Base-by-base conservation (phyloP, 2,888 invertebrate genomes). In the Synergus gifuensis region DNA sequence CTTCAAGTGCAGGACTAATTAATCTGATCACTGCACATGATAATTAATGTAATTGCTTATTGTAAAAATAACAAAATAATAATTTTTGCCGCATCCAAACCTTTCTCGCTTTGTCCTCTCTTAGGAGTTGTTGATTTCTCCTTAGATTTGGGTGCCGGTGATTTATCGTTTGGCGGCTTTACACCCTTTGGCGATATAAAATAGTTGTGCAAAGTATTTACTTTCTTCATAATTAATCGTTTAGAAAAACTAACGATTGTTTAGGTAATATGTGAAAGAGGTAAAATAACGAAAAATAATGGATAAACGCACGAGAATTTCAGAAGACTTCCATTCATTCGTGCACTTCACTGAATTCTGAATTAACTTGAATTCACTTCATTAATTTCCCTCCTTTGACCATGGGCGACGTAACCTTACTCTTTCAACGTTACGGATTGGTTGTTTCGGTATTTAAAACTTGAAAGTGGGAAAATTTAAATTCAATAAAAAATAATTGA, bases 141-240 rank as follows among this genome's bases (percentile, higher is more conserved):
- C 49, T 81, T 78, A 5, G 77, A 12, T 18, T 77, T 67, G 28
- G 79, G 5, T 49, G 63, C 42, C 44, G 58, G 18, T 0, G 58
- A 73, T 16, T 73, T 73, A 54, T 54, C 60, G 49, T 82, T 76
- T 49, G 79, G 76, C 8, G 84, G 81, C 77, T 85, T 88, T 4
- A 80, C 83, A 76, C 82, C 82, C 78, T 90, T 91, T n/a, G 92
- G 90, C 44, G 92, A 91, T 3, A 93, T 90, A 86, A 96, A 96
- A 88, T 96, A 96, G 88, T 96, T 96, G 69, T 95, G 94, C 16
- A 96, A 88, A 0, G 95, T 96, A 87, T 96, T 95, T 60, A 54
- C 54, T 36, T 73, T 73, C 49, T 28, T 16, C 73, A 73, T 66
- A 49, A 54, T 73, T 54, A 28, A 28, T 28, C 8, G 9, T n/a